A percentile compares a stretch with the other conserved stretches of the same genome.
These are phyloP conservation scores for Gortyna flavago DNA, from an alignment of 2,888 invertebrate genomes.

Conservation along the genomic window DNA sequence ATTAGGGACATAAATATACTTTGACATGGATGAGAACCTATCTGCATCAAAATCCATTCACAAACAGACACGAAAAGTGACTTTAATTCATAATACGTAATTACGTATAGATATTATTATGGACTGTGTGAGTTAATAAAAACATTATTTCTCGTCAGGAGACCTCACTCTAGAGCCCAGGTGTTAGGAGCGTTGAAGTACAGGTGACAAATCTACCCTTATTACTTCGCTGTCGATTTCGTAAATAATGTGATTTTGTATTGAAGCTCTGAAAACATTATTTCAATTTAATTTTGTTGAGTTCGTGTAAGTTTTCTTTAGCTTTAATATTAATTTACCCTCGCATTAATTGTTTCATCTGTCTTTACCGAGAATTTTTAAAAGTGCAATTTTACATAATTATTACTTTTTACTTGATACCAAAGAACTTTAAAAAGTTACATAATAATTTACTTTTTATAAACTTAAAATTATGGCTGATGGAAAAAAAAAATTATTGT, in stretches of 20 bases:
- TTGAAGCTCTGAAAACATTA: constrained; percentile 18
- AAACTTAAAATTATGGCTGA: neutral
- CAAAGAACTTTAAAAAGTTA: neutral
- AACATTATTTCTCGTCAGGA: constrained; percentile 19
- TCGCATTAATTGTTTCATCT: neutral
- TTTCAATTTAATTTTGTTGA: neutral
- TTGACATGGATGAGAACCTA: neutral
- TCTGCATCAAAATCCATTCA: neutral
- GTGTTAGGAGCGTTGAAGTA: constrained; percentile 48
- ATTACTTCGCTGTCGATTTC: constrained; percentile 56
- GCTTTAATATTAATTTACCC: neutral
- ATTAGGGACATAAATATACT: neutral
- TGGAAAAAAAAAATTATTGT: no score
- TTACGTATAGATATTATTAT: neutral
- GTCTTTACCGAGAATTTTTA: no score
- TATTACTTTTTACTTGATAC: neutral
- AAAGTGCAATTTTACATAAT: neutral
- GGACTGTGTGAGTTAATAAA: constrained; percentile 10
- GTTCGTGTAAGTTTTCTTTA: no score
- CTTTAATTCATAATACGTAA: neutral
- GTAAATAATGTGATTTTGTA: constrained; percentile 54
- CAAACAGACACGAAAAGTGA: neutral
- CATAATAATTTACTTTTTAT: neutral
- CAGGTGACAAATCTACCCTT: constrained; percentile 57
- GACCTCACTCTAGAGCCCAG: constrained; percentile 37